Evolutionary conservation across 2,797 vertebrate species (phyloP).

Genomic region (Spinus pinus): DNA sequence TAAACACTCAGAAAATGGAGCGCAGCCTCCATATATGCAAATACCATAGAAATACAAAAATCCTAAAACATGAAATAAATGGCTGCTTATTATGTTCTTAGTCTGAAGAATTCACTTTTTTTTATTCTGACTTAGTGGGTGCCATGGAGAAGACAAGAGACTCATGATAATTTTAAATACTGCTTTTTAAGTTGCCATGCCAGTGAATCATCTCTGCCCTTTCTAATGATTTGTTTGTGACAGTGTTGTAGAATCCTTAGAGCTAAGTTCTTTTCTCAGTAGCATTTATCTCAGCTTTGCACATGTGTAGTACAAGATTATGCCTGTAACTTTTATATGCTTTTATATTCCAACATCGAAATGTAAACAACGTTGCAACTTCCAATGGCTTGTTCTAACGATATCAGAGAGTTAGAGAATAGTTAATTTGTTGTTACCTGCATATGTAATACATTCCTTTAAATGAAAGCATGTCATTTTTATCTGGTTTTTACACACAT

Average conservation of each 20-base stretch:
- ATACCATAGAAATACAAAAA: neutral
- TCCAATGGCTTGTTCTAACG: neutral
- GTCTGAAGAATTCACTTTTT: neutral
- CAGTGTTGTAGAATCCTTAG: neutral
- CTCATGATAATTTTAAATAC: neutral
- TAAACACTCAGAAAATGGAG: neutral
- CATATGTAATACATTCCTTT: neutral
- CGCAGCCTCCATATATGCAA: neutral
- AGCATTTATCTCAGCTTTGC: neutral
- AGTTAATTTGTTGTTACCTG: neutral
- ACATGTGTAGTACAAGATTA: neutral
- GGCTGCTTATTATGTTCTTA: neutral
- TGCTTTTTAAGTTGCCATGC: neutral
- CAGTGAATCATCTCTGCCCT: conserved; percentile 3
- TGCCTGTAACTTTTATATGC: neutral
- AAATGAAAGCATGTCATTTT: neutral
- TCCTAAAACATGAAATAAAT: neutral
- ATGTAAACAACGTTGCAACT: neutral
- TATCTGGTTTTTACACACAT: neutral
- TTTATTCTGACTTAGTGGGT: neutral
- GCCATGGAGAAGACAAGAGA: neutral
- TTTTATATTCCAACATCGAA: neutral
- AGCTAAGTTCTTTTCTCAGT: neutral
- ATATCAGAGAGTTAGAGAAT: neutral
- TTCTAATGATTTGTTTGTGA: neutral